Conservation (phyloP, 2,113 vertebrate genomes). For the Boleophthalmus pectinirostris region DNA sequence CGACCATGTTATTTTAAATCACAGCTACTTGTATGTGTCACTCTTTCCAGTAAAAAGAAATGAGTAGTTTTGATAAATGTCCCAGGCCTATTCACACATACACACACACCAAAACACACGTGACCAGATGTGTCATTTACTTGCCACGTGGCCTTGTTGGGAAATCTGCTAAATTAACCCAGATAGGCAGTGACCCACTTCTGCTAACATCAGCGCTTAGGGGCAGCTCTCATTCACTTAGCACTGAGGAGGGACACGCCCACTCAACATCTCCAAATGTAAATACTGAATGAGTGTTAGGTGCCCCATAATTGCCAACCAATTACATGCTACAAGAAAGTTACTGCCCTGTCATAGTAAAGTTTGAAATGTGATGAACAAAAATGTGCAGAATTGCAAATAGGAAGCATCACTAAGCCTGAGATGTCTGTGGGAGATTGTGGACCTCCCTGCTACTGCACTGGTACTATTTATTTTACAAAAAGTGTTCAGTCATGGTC, state of each 20-base stretch:
- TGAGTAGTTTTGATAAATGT: slow-evolving; percentile 13
- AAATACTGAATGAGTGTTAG: slow-evolving; percentile 5
- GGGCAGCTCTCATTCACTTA: slow-evolving; percentile 15
- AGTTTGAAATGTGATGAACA: neutral
- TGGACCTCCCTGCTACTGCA: neutral
- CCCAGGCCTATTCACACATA: slow-evolving; percentile 6
- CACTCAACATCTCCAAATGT: slow-evolving; percentile 8
- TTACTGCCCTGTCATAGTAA: neutral
- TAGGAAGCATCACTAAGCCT: too few relatives aligned
- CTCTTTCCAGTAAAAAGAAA: slow-evolving; percentile 1
- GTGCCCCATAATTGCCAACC: slow-evolving; percentile 1
- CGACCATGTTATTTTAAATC: slow-evolving; percentile 19
- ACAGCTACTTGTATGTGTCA: neutral
- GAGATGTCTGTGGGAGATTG: neutral
- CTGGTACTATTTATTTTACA: neutral
- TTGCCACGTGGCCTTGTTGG: slow-evolving; percentile 28
- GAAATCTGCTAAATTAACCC: slow-evolving; percentile 59
- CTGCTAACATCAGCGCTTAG: slow-evolving; percentile 17
- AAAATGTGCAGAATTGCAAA: neutral
- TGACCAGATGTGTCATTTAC: slow-evolving; percentile 11
- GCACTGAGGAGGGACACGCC: slow-evolving; percentile 21
- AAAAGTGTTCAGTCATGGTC: neutral
- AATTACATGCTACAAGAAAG: neutral
- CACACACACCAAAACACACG: slow-evolving; percentile 11
- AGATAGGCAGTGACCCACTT: slow-evolving; percentile 67